Evolutionary conservation across 1,140 invertebrate species (phyloP), one percentile per base, ranked within the genome.

Genomic region (Papilio dardanus): DNA sequence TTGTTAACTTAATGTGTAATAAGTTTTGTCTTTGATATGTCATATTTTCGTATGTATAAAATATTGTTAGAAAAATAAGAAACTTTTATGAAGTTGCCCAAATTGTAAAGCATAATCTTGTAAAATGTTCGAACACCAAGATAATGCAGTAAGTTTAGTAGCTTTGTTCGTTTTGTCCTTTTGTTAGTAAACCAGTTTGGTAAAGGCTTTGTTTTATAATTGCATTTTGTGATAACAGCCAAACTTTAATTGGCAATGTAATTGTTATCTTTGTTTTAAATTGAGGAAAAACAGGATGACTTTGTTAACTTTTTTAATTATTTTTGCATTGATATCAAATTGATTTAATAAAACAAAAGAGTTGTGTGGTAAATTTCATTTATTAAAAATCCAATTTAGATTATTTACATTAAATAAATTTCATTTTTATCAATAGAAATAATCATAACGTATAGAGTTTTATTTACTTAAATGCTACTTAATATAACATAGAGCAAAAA

Each of bases 181-280:
- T 46, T 71, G 68, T 71, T 71, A 12, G 35, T 71, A 30, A 71
- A 71, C 68, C 40, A n/a, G 37, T 71, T 71, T 71, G 7, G 68
- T 71, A 14, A 71, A 71, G 68, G 19, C 68, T 71, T 46, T 71
- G 68, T 71, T 42, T 28, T 40, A 68, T 24, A 68, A 69, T 71
- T 71, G 68, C 12, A 42, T 71, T 69, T 46, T 46, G 21, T 71
- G 68, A 71, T 71, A 46, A 71, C 35, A 40, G 50, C 28, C 33
- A 28, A 71, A 50, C 37, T 71, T 42, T 33, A 42, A 71, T 71
- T 71, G 24, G 8, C 24, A 14, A 28, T 30, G 24, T 30, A 50
- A 28, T 40, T 71, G 68, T 71, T 71, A 30, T 50, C 14, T 30
- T 30, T 30, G 40, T 71, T 71, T 71, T 42, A 42, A 42, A 42